These are phyloP conservation scores for Megalops cyprinoides DNA, from an alignment of 2,797 vertebrate genomes.

Conservation along the genomic window DNA sequence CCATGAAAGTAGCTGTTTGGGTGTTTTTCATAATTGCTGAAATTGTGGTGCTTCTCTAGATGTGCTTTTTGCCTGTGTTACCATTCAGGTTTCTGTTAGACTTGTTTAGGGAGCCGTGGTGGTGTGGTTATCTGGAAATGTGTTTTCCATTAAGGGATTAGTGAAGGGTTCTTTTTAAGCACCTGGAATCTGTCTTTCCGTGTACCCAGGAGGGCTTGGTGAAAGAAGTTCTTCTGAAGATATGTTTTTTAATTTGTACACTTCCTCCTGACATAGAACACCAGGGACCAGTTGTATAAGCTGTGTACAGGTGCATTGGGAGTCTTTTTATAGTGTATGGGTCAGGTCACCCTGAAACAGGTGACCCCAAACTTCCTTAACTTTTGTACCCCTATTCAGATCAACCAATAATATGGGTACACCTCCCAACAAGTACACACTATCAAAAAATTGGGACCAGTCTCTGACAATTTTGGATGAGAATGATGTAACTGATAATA, in stretches of 20 bases:
- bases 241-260: not conserved
- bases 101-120: not conserved
- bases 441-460: not conserved
- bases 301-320: not conserved
- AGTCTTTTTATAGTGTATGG: not conserved
- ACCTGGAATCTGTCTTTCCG: not conserved
- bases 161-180: not conserved
- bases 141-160: constrained; percentile 13
- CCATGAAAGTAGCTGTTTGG: not conserved
- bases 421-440: not conserved
- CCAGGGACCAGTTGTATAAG: not conserved
- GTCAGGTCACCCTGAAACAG: not conserved
- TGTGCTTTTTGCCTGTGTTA: not conserved
- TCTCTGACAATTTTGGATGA: not conserved
- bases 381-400: not conserved
- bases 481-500: not conserved
- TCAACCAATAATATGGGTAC: not conserved
- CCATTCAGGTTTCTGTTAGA: not conserved
- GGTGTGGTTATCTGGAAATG: not conserved
- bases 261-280: not conserved
- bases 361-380: not conserved
- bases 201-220: not conserved
- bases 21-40: constrained; percentile 4
- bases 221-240: not conserved
- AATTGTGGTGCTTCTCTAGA: not conserved